Conservation (phyloP, 1,140 invertebrate genomes). For the silkworm (Bombyx mori) region ASM3026992v2 NC_085122.1:6566501-6567000, state of each 20-base stretch:
- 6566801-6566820: constrained; percentile 78
- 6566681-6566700: too few relatives aligned
- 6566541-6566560: too few relatives aligned
- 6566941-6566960: constrained; percentile 47
- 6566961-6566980: constrained; percentile 44
- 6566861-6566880: constrained; percentile 87
- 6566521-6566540: too few relatives aligned
- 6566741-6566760: constrained; percentile 78
- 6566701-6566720: too few relatives aligned
- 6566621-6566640: too few relatives aligned
- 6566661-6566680: too few relatives aligned
- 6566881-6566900: constrained; percentile 87
- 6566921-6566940: constrained; percentile 78
- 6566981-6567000: constrained; percentile 50
- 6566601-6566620: too few relatives aligned
- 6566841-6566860: constrained; percentile 82
- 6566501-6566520: too few relatives aligned
- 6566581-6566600: too few relatives aligned
- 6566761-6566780: constrained; percentile 77
- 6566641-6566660: too few relatives aligned
- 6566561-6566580: too few relatives aligned
- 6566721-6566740: background rate
- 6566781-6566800: constrained; percentile 80
- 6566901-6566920: constrained; percentile 93
- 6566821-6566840: constrained; percentile 84